phyloP scores from a whole-genome alignment of 2,888 invertebrate genomes.

The Epistrophe grossulariae region DNA sequence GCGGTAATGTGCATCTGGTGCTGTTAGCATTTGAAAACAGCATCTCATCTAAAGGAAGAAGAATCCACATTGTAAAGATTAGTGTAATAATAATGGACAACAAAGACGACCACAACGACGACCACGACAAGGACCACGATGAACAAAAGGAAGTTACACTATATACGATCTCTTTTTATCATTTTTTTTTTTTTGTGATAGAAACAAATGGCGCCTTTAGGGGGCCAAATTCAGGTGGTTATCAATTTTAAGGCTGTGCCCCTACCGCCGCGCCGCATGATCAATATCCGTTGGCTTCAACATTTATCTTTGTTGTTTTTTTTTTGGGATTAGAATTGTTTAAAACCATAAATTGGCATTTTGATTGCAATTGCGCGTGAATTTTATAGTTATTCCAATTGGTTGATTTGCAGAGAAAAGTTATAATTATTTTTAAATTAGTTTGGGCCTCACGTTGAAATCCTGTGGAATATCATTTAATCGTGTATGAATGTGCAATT shows the following conservation, averaged over 20 bases:
- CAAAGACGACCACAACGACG: neutral
- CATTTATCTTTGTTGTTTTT: slow-evolving; percentile 62
- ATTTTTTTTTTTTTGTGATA: slow-evolving; percentile 29
- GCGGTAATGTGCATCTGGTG: slow-evolving; percentile 30
- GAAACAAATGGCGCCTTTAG: slow-evolving; percentile 62
- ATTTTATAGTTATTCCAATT: slow-evolving; percentile 28
- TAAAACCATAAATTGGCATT: slow-evolving; percentile 51
- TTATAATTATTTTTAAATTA: slow-evolving; percentile 31
- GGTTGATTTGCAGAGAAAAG: slow-evolving; percentile 8
- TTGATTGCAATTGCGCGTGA: slow-evolving; percentile 43
- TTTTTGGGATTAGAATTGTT: slow-evolving; percentile 16
- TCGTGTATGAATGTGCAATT: slow-evolving; percentile 12
- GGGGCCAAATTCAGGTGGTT: slow-evolving; percentile 55
- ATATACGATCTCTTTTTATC: neutral
- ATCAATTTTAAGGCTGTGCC: slow-evolving; percentile 38
- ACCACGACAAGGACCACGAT: slow-evolving; percentile 5
- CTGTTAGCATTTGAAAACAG: slow-evolving; percentile 28
- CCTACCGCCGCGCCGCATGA: slow-evolving; percentile 30
- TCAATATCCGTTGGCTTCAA: slow-evolving; percentile 47
- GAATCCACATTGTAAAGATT: slow-evolving; percentile 67
- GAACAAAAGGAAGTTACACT: slow-evolving; percentile 67
- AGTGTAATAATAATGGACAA: slow-evolving; percentile 59
- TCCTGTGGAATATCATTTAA: slow-evolving; percentile 52
- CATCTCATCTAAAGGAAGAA: slow-evolving; percentile 34
- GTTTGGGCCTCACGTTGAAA: slow-evolving; percentile 38